Evolutionary conservation across 2,888 invertebrate species (phyloP).

Genomic region (Brachyptera risi): DNA sequence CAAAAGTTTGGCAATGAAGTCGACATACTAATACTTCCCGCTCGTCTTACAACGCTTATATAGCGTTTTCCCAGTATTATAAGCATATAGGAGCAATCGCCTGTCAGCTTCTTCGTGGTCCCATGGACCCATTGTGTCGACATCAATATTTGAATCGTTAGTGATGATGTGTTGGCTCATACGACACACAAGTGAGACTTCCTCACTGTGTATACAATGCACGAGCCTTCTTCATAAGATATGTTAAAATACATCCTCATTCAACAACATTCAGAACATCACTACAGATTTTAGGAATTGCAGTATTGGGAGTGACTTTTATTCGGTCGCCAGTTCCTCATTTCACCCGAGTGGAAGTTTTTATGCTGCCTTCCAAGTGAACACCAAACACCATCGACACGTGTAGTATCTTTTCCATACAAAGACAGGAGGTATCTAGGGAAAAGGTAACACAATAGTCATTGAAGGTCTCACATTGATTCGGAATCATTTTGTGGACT

Average conservation of each 20-base stretch:
- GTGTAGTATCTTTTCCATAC: conserved; percentile 8
- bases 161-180: neutral
- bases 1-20: too few species aligned
- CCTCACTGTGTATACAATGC: neutral
- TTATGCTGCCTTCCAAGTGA: conserved; percentile 21
- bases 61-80: too few species aligned
- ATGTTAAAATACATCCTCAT: neutral
- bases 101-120: conserved; percentile 4
- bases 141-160: neutral
- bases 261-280: neutral
- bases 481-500: neutral
- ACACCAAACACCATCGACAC: conserved; percentile 25
- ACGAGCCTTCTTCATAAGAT: neutral
- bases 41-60: too few species aligned
- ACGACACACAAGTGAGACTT: neutral
- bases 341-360: conserved; percentile 5
- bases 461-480: neutral
- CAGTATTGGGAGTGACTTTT: neutral
- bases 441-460: neutral
- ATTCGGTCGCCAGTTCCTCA: conserved; percentile 26
- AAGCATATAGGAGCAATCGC: neutral
- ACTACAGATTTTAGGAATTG: neutral
- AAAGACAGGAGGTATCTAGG: neutral
- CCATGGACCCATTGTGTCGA: neutral
- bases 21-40: too few species aligned